A percentile compares a stretch with the other conserved stretches of the same genome.
Evolutionary conservation across 2,113 vertebrate species (phyloP).

Genomic region (Indicator maculatus): DNA sequence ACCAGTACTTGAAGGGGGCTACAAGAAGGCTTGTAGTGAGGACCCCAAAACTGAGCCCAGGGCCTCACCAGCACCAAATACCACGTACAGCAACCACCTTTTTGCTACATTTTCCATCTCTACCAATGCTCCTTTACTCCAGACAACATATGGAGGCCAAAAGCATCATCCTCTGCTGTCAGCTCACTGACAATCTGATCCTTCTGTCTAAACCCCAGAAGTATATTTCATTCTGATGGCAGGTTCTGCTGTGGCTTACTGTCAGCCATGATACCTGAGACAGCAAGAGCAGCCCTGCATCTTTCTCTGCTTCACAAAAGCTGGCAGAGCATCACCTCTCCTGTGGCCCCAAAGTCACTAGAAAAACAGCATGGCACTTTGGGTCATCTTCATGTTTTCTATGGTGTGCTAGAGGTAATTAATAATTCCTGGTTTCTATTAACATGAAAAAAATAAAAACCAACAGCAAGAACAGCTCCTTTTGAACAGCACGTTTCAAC

Average conservation of each 20-base stretch:
- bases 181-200: not conserved
- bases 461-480: conserved; percentile 55
- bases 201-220: not conserved
- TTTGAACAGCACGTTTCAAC: conserved; percentile 55
- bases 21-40: no score
- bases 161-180: not conserved
- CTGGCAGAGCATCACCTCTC: not conserved
- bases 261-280: not conserved
- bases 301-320: not conserved
- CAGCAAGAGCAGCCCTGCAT: not conserved
- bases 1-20: no score
- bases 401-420: conserved; percentile 60
- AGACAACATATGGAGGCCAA: not conserved
- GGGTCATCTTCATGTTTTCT: not conserved
- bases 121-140: not conserved
- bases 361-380: not conserved
- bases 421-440: conserved; percentile 59
- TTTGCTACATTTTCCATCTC: not conserved
- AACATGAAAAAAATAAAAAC: conserved; percentile 24
- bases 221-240: not conserved
- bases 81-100: not conserved
- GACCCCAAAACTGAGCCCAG: no score
- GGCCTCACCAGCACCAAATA: no score
- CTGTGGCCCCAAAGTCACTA: not conserved
- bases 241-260: not conserved